Evolutionary conservation across 2,113 vertebrate species (phyloP), one percentile per base, ranked within the genome.

Genomic region (Oncorhynchus keta): DNA sequence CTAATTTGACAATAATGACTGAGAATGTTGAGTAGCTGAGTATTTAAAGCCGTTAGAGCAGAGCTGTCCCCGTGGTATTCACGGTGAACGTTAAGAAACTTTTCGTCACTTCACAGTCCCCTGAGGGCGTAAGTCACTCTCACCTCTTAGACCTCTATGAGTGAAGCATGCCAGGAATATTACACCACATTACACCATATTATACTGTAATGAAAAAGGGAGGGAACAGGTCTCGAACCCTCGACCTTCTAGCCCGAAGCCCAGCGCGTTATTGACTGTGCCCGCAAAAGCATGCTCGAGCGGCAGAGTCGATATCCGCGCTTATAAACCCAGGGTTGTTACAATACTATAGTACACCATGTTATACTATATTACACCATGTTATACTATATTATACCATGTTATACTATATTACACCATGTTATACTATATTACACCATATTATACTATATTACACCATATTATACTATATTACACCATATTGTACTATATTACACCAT

Each of bases 61-160:
- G 68, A 18, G 0, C 0, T 1, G 22, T 9, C 74, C 39, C 79
- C 1, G 69, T 68, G 74, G 82, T 30, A 65, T 14, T 72, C 26
- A 62, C 75, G 49, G 80, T 76, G 65, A 76, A 79, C 78, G 77
- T 79, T 26, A 65, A 70, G 68, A 51, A 64, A 70, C 26, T 2
- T 74, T 84, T 76, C 68, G 61, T 66, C 67, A 35, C 57, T 74
- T 77, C 48, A 73, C 75, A 70, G 73, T 66, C 64, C 74, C 65
- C 62, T 16, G 3, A 64, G 68, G 22, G 70, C 22, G 4, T 24
- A 26, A 55, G 28, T 73, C 77, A 39, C 35, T 72, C 26, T 82
- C 68, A 57, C 48, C 8, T 39, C 39, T 8, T 39, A 39, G 39
- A 39, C 39, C 39, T 72, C 68, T 62, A 28, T 51, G 4, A 14